A percentile compares a stretch with the other conserved stretches of the same genome.
These are phyloP conservation scores for Trachymyrmex cornetzi DNA, from an alignment of 1,140 invertebrate species.

Conservation along the genomic window DNA sequence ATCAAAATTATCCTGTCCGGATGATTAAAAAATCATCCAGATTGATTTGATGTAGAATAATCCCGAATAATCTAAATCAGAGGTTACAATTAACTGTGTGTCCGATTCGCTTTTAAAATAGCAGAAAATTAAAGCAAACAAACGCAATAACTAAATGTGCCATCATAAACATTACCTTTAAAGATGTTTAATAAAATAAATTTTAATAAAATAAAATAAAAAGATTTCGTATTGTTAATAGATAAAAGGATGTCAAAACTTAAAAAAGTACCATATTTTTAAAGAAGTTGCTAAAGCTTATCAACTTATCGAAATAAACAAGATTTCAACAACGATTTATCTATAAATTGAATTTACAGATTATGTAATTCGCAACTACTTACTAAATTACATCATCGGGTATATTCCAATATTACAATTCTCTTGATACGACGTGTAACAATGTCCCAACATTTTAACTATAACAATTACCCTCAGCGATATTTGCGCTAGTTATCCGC, in stretches of 20 bases:
- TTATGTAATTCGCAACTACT: not conserved
- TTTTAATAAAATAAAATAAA: not conserved
- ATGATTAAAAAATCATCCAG: no score
- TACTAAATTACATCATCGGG: not conserved
- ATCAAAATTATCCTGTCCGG: no score
- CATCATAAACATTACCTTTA: not conserved
- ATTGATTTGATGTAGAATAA: no score
- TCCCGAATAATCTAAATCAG: no score
- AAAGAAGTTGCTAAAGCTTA: not conserved
- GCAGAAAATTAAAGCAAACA: not conserved
- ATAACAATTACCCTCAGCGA: slow-evolving; percentile 13
- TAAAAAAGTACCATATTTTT: not conserved
- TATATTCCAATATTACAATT: slow-evolving; percentile 26
- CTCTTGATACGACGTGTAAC: not conserved
- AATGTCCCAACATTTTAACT: slow-evolving; percentile 1
- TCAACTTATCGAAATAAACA: not conserved
- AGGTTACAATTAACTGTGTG: no score
- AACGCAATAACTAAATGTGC: not conserved
- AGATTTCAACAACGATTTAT: not conserved
- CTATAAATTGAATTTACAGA: not conserved
- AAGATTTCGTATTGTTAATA: not conserved
- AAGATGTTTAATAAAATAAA: not conserved
- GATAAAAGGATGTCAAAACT: not conserved
- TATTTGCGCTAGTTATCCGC: slow-evolving; percentile 35
- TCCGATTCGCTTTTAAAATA: not conserved